These are phyloP conservation scores for Drosophila vallismaia DNA, from an alignment of 2,888 invertebrate genomes.

Conservation along the genomic window DNA sequence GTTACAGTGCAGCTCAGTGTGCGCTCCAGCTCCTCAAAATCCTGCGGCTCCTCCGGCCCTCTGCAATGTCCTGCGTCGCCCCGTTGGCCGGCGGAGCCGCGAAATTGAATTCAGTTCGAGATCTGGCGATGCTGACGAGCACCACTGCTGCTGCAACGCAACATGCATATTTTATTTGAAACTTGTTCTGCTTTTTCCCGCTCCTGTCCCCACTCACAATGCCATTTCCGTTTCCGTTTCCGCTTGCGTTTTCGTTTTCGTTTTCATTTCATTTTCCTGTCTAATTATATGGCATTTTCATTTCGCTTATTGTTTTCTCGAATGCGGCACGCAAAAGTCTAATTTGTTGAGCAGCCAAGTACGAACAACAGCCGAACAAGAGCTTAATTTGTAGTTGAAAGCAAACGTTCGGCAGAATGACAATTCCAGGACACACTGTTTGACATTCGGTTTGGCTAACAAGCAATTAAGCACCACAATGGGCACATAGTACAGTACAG, in stretches of 20 bases:
- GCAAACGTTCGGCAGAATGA: constrained; percentile 63
- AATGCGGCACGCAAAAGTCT: constrained; percentile 67
- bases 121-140: constrained; percentile 7
- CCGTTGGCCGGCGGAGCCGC: constrained; percentile 15
- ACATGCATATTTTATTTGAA: constrained; percentile 24
- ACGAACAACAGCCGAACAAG: constrained; percentile 57
- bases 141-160: constrained; percentile 39
- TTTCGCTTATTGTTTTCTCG: constrained; percentile 39
- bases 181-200: constrained; percentile 1
- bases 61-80: neutral
- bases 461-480: constrained; percentile 68
- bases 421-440: constrained; percentile 65
- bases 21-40: constrained; percentile 7
- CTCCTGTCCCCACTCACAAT: neutral
- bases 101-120: constrained; percentile 30
- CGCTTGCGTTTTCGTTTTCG: constrained; percentile 26
- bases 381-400: constrained; percentile 72
- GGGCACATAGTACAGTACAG: constrained; percentile 45
- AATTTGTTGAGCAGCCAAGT: constrained; percentile 68
- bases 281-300: constrained; percentile 41
- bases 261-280: constrained; percentile 48
- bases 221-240: constrained; percentile 13
- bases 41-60: neutral
- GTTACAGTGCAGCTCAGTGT: constrained; percentile 13
- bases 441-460: constrained; percentile 60